These are phyloP conservation scores for Tribolium freemani DNA, from an alignment of 2,888 invertebrate species.

Conservation along the genomic window DNA sequence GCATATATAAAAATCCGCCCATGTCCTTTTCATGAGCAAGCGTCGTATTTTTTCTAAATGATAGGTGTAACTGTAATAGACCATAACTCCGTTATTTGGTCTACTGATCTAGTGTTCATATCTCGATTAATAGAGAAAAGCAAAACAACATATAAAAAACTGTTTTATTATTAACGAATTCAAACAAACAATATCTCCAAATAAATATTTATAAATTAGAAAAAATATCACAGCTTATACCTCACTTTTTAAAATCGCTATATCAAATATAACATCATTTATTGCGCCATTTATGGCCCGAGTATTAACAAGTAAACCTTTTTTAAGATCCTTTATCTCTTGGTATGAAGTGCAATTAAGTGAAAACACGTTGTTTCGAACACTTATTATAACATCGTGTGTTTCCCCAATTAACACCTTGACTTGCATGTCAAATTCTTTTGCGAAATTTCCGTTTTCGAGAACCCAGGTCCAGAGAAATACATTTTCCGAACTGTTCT, in stretches of 20 bases:
- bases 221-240: constrained; percentile 16
- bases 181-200: background rate
- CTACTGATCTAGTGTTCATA: background rate
- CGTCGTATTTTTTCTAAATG: background rate
- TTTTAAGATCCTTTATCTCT: constrained; percentile 57
- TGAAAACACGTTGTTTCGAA: constrained; percentile 58
- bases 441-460: constrained; percentile 53
- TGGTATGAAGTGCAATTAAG: constrained; percentile 54
- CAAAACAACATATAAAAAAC: background rate
- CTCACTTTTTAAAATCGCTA: constrained; percentile 33
- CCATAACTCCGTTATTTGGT: constrained; percentile 5
- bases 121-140: background rate
- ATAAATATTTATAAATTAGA: constrained; percentile 12
- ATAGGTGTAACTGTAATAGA: constrained; percentile 1
- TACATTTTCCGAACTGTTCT: constrained; percentile 33
- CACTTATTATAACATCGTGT: constrained; percentile 56
- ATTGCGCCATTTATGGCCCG: constrained; percentile 30
- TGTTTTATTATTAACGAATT: background rate
- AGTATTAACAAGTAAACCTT: constrained; percentile 58
- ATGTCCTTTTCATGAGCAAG: background rate
- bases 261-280: constrained; percentile 30
- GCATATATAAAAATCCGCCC: background rate
- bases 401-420: constrained; percentile 52
- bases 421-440: constrained; percentile 58
- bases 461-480: constrained; percentile 62